Conservation (phyloP, 2,113 vertebrate genomes). For the Psettodes erumei region DNA sequence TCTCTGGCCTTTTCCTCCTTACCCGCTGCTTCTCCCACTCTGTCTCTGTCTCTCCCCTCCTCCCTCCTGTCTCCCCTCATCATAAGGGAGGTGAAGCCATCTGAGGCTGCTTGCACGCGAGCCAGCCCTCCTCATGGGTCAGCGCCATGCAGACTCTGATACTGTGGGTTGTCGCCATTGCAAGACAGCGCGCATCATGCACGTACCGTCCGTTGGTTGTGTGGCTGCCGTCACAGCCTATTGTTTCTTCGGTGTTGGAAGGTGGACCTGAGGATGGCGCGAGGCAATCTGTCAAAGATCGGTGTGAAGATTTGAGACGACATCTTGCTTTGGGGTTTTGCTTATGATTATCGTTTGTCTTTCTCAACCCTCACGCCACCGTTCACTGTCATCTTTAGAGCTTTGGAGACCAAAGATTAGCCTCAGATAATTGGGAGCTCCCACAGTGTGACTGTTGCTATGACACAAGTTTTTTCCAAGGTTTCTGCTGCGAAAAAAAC, state of each 20-base stretch:
- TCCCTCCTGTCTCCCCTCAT: conserved; percentile 62
- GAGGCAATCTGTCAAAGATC: not conserved
- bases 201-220: conserved; percentile 33
- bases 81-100: conserved; percentile 55
- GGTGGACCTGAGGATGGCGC: not conserved
- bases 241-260: not conserved
- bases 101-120: conserved; percentile 59
- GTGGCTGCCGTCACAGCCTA: not conserved
- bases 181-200: conserved; percentile 33
- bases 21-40: conserved; percentile 51
- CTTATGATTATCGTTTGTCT: not conserved
- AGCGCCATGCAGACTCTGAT: conserved; percentile 28
- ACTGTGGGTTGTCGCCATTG: conserved; percentile 25
- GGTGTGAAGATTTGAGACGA: not conserved
- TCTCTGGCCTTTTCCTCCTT: conserved; percentile 60
- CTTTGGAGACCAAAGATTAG: not conserved
- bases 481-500: not conserved
- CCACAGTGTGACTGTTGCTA: not conserved
- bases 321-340: not conserved
- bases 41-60: conserved; percentile 40
- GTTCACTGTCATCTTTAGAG: not conserved
- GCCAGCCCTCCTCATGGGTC: conserved; percentile 46
- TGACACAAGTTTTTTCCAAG: too few species aligned
- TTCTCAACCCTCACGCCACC: not conserved
- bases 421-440: not conserved